Conservation (phyloP, 2,888 invertebrate species). For the Bimastos eiseni region DNA sequence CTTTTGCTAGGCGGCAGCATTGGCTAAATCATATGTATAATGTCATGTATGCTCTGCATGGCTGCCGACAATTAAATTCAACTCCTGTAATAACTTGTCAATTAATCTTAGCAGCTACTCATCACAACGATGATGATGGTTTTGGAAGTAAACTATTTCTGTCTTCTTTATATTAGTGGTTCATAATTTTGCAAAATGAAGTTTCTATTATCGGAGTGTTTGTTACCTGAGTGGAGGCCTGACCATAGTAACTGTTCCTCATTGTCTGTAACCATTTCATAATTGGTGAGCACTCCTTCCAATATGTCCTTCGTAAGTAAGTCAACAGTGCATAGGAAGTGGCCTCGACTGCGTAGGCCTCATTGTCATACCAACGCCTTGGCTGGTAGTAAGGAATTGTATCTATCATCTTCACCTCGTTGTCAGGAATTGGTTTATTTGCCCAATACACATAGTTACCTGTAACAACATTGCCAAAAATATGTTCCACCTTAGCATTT, state of each 20-base stretch:
- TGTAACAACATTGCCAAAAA: conserved; percentile 24
- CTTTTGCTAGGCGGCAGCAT: too few species aligned
- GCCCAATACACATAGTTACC: conserved; percentile 53
- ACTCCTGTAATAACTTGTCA: too few species aligned
- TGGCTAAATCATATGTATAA: too few species aligned
- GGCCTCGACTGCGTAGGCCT: conserved; percentile 87
- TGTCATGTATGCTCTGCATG: too few species aligned
- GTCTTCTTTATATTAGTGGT: neutral
- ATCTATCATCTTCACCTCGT: conserved; percentile 51
- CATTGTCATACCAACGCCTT: conserved; percentile 76
- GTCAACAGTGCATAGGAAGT: conserved; percentile 89
- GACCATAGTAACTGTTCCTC: conserved; percentile 58
- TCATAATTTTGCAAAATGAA: neutral
- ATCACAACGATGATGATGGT: neutral
- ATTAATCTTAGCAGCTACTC: too few species aligned
- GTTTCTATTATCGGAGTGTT: neutral
- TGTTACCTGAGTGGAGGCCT: conserved; percentile 58
- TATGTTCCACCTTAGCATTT: neutral
- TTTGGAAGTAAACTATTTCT: neutral
- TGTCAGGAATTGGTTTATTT: conserved; percentile 51
- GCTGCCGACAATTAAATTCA: too few species aligned
- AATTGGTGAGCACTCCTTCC: conserved; percentile 46
- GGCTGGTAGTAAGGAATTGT: conserved; percentile 80
- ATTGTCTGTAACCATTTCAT: conserved; percentile 60
- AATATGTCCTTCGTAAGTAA: conserved; percentile 64